Conservation (phyloP, 2,888 invertebrate genomes). For the Andrena bicolor region DNA sequence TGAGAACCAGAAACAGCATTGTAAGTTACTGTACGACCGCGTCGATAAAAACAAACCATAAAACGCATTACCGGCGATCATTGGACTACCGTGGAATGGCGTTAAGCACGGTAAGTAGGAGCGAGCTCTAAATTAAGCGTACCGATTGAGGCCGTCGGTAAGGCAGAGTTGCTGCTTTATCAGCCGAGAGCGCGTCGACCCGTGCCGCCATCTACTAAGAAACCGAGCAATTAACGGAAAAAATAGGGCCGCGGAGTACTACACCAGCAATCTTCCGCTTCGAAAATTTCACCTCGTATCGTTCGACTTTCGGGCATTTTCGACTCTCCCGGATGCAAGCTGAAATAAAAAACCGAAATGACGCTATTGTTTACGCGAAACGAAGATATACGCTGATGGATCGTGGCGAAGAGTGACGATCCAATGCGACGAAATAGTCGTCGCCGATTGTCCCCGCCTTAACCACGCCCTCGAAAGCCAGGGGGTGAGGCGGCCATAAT, state of each 20-base stretch:
- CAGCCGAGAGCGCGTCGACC: slow-evolving; percentile 60
- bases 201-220: slow-evolving; percentile 80
- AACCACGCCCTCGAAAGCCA: slow-evolving; percentile 82
- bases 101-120: slow-evolving; percentile 80
- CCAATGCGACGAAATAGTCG: slow-evolving; percentile 60
- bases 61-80: slow-evolving; percentile 83
- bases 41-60: slow-evolving; percentile 84
- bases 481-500: slow-evolving; percentile 84
- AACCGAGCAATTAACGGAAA: slow-evolving; percentile 70
- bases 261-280: slow-evolving; percentile 50
- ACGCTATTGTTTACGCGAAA: neutral
- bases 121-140: slow-evolving; percentile 75
- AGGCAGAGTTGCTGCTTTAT: slow-evolving; percentile 66
- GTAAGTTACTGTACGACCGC: slow-evolving; percentile 71
- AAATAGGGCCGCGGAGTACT: slow-evolving; percentile 76
- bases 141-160: slow-evolving; percentile 81
- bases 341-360: neutral
- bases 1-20: slow-evolving; percentile 63
- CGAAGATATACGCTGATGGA: slow-evolving; percentile 33
- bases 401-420: slow-evolving; percentile 21
- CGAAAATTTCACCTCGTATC: slow-evolving; percentile 5
- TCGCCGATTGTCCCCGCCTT: slow-evolving; percentile 64
- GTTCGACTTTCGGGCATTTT: neutral
- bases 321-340: neutral
- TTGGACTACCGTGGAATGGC: slow-evolving; percentile 80